Percentiles rank a stretch among this genome's conserved stretches.
Conservation (phyloP, 2,888 invertebrate genomes). For the Lochmaea crataegi region DNA sequence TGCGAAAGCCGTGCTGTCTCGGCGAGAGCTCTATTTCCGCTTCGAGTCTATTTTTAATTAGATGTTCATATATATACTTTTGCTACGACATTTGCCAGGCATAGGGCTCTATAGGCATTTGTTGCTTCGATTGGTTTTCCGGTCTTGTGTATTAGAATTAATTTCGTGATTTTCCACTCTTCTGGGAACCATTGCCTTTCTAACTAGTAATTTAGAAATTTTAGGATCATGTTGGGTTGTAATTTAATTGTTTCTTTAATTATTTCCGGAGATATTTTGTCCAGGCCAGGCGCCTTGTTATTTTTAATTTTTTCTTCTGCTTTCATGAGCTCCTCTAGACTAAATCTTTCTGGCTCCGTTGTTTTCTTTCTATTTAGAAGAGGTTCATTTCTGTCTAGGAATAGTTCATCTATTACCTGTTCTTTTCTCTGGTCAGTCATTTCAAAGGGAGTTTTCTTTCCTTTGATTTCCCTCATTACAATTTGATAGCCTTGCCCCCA, state of each 20-base stretch:
- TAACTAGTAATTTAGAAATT: neutral
- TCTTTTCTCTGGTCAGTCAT: too few species aligned
- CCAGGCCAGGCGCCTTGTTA: constrained; percentile 19
- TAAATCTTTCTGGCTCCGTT: too few species aligned
- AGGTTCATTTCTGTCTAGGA: too few species aligned
- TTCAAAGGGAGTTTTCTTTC: too few species aligned
- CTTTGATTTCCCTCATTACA: too few species aligned
- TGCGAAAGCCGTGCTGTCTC: too few species aligned
- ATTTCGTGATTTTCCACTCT: constrained; percentile 37
- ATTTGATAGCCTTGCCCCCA: too few species aligned
- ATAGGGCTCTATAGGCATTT: constrained; percentile 31
- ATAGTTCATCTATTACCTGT: too few species aligned
- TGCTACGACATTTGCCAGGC: constrained; percentile 33
- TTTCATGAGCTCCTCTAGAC: too few species aligned
- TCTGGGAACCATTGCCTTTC: constrained; percentile 24
- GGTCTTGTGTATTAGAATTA: constrained; percentile 23
- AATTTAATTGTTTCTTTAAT: neutral
- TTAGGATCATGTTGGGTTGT: neutral
- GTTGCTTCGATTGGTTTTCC: neutral
- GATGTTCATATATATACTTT: constrained; percentile 34
- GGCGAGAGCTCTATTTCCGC: neutral
- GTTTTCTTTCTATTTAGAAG: too few species aligned
- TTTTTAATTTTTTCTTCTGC: too few species aligned
- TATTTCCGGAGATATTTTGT: constrained; percentile 21
- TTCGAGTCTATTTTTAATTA: constrained; percentile 28